Conservation (phyloP, 2,888 invertebrate species). For the Heliconius ismenius region DNA sequence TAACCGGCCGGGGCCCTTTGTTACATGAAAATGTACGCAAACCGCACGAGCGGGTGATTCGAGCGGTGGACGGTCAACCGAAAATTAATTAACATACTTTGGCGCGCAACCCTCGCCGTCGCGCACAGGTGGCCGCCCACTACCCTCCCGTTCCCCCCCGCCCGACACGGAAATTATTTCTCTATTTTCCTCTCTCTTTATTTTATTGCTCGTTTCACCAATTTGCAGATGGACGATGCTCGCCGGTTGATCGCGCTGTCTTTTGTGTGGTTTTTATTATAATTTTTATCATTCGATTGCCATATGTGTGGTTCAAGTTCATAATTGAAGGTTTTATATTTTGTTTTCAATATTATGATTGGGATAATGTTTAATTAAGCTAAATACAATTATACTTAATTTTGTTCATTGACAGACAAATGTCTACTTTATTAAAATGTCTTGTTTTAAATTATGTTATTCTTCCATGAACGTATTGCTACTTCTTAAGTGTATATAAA, state of each 20-base stretch:
- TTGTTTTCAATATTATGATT: not conserved
- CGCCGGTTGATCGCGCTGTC: constrained; percentile 15
- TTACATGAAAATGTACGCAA: constrained; percentile 73
- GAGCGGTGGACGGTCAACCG: constrained; percentile 76
- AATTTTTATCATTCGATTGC: constrained; percentile 11
- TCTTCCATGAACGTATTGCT: too few species aligned
- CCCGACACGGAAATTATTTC: constrained; percentile 50
- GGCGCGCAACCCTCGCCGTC: constrained; percentile 67
- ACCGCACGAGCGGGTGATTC: constrained; percentile 74
- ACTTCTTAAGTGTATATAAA: too few species aligned
- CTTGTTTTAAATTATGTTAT: too few species aligned
- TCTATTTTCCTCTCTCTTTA: constrained; percentile 48
- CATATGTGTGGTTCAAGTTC: not conserved
- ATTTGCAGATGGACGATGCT: constrained; percentile 36
- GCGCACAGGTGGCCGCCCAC: constrained; percentile 57
- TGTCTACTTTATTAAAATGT: too few species aligned
- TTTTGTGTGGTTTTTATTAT: constrained; percentile 24
- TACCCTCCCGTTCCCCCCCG: constrained; percentile 49
- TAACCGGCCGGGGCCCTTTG: constrained; percentile 55
- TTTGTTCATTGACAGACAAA: not conserved
- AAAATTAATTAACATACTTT: constrained; percentile 83
- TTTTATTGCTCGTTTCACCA: constrained; percentile 43
- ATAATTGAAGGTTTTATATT: not conserved
- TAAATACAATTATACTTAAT: not conserved
- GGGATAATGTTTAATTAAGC: not conserved